Evolutionary conservation across 2,113 vertebrate genomes (phyloP), one percentile per base, ranked within the genome.

Genomic region (Thunnus maccoyii): DNA sequence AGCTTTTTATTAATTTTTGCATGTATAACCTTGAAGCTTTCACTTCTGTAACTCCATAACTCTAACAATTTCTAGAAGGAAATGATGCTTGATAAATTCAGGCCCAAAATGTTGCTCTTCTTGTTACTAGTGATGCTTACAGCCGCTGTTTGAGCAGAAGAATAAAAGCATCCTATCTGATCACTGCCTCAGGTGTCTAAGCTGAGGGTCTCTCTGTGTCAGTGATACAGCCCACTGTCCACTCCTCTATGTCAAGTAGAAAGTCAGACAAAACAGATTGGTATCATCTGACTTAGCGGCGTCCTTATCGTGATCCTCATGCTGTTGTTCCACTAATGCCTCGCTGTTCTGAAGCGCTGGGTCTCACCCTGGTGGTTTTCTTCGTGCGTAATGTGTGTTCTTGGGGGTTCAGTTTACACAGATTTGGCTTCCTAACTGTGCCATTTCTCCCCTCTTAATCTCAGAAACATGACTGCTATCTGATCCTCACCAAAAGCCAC

Each of bases 401-500:
- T 79, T 83, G 18, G 27, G 76, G 76, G 84, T 78, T 89, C 83
- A 52, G 70, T 78, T 88, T 87, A 85, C 90, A 89, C 85, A 83
- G 83, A 80, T 88, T 74, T 75, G 69, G 79, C 57, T 16, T 82
- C 82, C 65, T 73, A 57, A 86, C 71, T 22, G 76, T 22, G 80
- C 68, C 50, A 32, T 82, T 76, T 70, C 85, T 83, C 54, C 76
- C 54, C 46, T 81, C 65, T 80, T 87, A 91, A 91, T 91, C 87
- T 87, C 83, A 63, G 71, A 86, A 88, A 92, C 84, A 83, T 61
- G 72, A 66, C 82, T 63, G 85, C 83, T 88, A 90, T 93, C 89
- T 90, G 91, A 93, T 93, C 84, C 84, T 62, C 32, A 41, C 48
- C 67, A 52, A 86, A 86, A 85, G 88, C 87, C 89, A 87, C 87